Evolutionary conservation across 2,113 vertebrate species (phyloP), one percentile per base, ranked within the genome.

Genomic region (Megaceryle torquata): DNA sequence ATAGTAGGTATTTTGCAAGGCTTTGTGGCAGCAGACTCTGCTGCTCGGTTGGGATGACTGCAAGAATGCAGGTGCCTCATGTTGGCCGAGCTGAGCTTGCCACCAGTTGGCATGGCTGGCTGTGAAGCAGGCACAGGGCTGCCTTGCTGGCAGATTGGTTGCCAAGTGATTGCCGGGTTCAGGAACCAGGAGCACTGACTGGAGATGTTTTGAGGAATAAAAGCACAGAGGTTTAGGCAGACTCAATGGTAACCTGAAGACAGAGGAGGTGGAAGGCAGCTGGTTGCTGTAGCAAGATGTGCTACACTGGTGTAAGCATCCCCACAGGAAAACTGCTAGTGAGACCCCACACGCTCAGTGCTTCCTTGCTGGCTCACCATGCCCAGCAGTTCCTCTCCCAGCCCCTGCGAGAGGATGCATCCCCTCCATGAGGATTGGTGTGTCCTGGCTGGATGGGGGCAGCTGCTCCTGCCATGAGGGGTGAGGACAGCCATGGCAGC

Each of bases 371-470:
- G 35, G 25, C 63, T 86, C 2, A 3, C 22, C 3, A 1, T 46
- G 41, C 25, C n/a, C 35, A 26, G 44, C 37, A 10, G 4, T 77
- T 57, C 51, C 26, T 26, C 6, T 56, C 68, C 31, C 0, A 9
- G 25, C 14, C 28, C 33, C 20, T 0, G 2, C 0, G 10, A 46
- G 26, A 93, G 16, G 31, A 63, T 0, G 0, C 10, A 3, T 33
- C 6, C 26, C 22, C 29, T 53, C 41, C 0, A 0, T 7, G 68
- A 68, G 88, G 35, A 79, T 28, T 2, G 1, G 25, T 2, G 39
- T 41, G 11, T 64, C 48, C 72, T 1, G 2, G 31, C 0, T 0
- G 70, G 51, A 31, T 0, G 0, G 17, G 11, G 22, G 9, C 0
- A 0, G 46, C 13, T 5, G 33, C 12, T 85, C 8, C 24, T 22